Base-by-base conservation (phyloP, 1,140 invertebrate genomes). In the Psix sp. region DNA sequence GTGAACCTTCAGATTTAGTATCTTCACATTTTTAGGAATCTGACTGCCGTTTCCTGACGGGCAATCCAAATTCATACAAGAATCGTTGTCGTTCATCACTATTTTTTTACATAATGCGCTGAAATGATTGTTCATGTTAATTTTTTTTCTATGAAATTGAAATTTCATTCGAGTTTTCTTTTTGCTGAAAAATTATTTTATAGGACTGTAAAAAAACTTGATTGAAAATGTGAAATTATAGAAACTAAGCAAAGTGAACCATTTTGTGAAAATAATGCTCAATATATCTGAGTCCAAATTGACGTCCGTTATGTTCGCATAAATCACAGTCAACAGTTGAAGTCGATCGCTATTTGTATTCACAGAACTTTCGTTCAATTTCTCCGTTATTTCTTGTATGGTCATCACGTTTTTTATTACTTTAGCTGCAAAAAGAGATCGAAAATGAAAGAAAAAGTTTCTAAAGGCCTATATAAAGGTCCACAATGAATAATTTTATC, bases 1-100 rank as follows among this genome's bases (percentile, higher is more conserved):
- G 73, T 84, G 86, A 1, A 88, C 49, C 74, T 83, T 84, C 1
- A 88, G 17, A 21, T 84, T 84, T 11, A 87, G 78, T 18, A 51
- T 79, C 0, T 56, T 33, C 1, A 77, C 11, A 31, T 86, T 87
- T 10, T 78, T 45, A 5, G 84, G 85, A 4, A 57, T 36, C 11
- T 66, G 77, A 24, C 40, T 76, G 10, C 86, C 86, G 43, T 81
- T 86, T 20, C 87, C 86, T n/a, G 80, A 84, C 4, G 86, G 82
- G 48, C 87, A 88, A 9, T 86, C 81, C 20, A 86, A 67, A 57
- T 86, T 86, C 81, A 85, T 85, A 77, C 87, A 88, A 0, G 84
- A 84, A 35, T 87, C 85, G 11, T 79, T 63, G 15, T 42, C 66
- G 15, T 72, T 29, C 0, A 10, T 0, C 1, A 87, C 43, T 0